Percentiles rank a stretch among this genome's conserved stretches.
Evolutionary conservation across 2,113 vertebrate species (phyloP).

Genomic region (Cynoglossus semilaevis): DNA sequence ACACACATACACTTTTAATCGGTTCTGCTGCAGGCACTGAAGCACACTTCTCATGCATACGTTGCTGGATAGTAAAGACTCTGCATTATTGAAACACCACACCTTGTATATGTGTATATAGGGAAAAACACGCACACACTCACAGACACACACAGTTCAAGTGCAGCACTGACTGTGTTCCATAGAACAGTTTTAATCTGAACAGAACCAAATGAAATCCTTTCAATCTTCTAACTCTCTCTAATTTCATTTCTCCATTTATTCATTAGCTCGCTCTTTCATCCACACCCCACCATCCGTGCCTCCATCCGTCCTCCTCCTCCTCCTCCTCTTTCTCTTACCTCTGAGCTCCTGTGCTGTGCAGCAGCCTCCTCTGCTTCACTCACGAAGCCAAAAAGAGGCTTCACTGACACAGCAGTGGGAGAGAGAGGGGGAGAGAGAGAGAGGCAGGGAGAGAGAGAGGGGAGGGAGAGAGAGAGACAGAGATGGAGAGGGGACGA

Average conservation of each 20-base stretch:
- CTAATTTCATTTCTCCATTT: neutral
- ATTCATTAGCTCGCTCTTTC: neutral
- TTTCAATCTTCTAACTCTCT: neutral
- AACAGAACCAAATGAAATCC: neutral
- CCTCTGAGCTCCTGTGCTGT: constrained; percentile 43
- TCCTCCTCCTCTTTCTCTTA: constrained; percentile 15
- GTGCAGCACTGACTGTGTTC: too few relatives aligned
- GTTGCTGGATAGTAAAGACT: too few relatives aligned
- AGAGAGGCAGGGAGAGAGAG: constrained; percentile 1
- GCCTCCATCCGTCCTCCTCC: neutral
- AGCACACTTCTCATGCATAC: neutral
- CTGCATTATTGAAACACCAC: too few relatives aligned
- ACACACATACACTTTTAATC: neutral
- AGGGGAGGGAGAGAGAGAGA: neutral
- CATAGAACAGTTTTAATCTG: too few relatives aligned
- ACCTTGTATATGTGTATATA: too few relatives aligned
- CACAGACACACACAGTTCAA: neutral
- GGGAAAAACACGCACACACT: neutral
- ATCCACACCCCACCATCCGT: neutral
- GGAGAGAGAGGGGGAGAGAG: constrained; percentile 3
- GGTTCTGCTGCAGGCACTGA: neutral
- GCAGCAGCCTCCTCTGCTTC: neutral
- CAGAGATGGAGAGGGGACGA: too few relatives aligned
- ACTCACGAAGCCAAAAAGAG: constrained; percentile 46
- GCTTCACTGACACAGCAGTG: constrained; percentile 32